Conservation (phyloP, 2,797 vertebrate genomes). For the Salmo trutta region DNA sequence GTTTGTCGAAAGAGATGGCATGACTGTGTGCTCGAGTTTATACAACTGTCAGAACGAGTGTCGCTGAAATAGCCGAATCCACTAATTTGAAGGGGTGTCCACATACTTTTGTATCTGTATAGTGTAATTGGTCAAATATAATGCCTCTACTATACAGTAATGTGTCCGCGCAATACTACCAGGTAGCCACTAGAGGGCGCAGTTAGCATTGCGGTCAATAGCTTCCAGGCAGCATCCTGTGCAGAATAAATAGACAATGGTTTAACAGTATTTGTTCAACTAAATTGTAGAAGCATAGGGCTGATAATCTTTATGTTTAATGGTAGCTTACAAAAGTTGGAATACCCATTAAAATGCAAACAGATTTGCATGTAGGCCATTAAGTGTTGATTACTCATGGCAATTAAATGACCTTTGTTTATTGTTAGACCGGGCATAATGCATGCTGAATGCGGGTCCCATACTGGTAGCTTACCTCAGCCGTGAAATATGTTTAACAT, state of each 20-base stretch:
- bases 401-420: neutral
- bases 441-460: neutral
- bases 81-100: too few relatives aligned
- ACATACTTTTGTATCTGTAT: too few relatives aligned
- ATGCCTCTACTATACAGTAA: neutral
- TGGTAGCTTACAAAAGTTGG: neutral
- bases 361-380: neutral
- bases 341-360: neutral
- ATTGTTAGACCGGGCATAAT: neutral
- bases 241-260: neutral
- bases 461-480: neutral
- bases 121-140: neutral
- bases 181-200: slow-evolving; percentile 1
- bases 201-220: neutral
- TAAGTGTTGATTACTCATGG: neutral
- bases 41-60: too few relatives aligned
- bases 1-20: too few relatives aligned
- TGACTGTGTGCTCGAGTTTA: too few relatives aligned
- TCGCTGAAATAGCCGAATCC: too few relatives aligned
- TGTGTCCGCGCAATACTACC: neutral
- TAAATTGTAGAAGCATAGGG: neutral
- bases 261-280: neutral
- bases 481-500: neutral
- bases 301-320: neutral
- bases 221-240: neutral